Evolutionary conservation across 2,797 vertebrate genomes (phyloP).

Genomic region (Chromis chromis): DNA sequence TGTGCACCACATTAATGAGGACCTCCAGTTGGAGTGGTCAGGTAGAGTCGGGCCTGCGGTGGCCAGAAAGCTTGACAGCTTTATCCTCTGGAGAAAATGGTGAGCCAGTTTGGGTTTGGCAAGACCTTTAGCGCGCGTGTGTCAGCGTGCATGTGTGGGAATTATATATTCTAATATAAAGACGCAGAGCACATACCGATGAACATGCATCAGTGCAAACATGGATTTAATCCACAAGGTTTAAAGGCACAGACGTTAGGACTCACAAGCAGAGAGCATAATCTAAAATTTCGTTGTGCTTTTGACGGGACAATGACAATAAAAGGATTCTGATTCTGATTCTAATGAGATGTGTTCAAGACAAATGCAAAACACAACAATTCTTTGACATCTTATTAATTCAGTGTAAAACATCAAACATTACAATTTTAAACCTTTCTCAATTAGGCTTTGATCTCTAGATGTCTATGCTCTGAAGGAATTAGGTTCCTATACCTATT

Average conservation of each 20-base stretch:
- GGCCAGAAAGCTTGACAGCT: constrained; percentile 75
- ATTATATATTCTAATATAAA: constrained; percentile 47
- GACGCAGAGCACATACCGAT: constrained; percentile 16
- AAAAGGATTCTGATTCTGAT: too few relatives aligned
- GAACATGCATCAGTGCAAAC: constrained; percentile 22
- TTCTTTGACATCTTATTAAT: not conserved
- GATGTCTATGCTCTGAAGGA: not conserved
- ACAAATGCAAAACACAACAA: not conserved
- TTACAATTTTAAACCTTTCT: not conserved
- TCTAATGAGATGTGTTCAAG: too few relatives aligned
- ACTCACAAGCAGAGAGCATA: too few relatives aligned
- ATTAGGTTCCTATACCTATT: not conserved
- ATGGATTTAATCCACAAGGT: constrained; percentile 5
- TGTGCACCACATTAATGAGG: constrained; percentile 76
- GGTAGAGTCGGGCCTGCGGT: constrained; percentile 66
- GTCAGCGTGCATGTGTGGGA: constrained; percentile 25
- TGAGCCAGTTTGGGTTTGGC: constrained; percentile 75
- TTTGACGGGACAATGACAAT: too few relatives aligned
- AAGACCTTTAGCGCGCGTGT: constrained; percentile 33
- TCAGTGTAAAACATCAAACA: not conserved
- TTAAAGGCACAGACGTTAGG: not conserved
- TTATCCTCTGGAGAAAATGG: constrained; percentile 75
- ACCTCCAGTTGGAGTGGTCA: constrained; percentile 78
- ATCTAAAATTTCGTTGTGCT: too few relatives aligned
- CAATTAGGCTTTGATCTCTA: not conserved